Conservation (phyloP, 2,797 vertebrate species). For the Erethizon dorsatum region DNA sequence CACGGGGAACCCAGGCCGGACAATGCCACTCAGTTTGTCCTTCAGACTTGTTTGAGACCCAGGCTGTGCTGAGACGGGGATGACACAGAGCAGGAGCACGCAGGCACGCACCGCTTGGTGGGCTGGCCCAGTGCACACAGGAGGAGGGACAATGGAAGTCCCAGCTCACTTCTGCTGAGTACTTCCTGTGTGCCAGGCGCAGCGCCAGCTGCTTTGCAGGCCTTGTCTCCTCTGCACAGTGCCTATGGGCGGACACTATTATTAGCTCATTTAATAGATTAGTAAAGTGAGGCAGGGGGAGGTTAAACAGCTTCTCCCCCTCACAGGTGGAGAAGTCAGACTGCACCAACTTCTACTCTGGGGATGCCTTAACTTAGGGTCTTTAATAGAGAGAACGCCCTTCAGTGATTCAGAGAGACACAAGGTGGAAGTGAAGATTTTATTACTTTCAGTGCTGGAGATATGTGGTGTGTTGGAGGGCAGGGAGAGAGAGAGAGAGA, state of each 20-base stretch:
- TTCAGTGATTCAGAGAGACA: neutral
- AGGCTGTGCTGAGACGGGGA: rapidly evolving
- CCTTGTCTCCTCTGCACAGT: neutral
- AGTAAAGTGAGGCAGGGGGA: neutral
- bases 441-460: neutral
- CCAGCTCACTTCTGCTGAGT: rapidly evolving
- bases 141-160: rapidly evolving
- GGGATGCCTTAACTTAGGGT: neutral
- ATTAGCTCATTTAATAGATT: neutral
- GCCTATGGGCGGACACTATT: neutral
- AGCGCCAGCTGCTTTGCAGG: neutral
- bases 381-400: neutral
- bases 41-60: neutral
- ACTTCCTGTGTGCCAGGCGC: rapidly evolving
- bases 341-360: no score
- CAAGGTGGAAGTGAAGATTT: neutral
- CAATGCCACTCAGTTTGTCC: rapidly evolving
- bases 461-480: neutral
- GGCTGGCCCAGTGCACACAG: neutral
- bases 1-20: neutral
- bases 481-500: no score
- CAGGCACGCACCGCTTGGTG: rapidly evolving
- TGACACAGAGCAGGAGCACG: neutral
- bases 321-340: neutral
- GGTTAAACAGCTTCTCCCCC: neutral